phyloP scores from a whole-genome alignment of 2,797 vertebrate species.

The Anguilla pacifica region DNA sequence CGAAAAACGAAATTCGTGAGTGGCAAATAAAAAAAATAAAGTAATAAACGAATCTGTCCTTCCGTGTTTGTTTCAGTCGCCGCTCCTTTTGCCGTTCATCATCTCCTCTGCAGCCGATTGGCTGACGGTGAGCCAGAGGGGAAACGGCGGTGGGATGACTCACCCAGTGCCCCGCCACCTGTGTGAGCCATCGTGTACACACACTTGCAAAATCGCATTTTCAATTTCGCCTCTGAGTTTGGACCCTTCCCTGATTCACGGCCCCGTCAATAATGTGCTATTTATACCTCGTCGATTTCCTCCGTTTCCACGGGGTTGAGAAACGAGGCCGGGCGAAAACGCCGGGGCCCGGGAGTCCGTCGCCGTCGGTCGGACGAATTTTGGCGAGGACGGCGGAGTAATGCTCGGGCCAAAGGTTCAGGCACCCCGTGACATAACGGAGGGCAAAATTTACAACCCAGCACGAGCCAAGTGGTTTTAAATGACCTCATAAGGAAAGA shows the following conservation, averaged over 20 bases:
- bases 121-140: background rate
- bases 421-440: background rate
- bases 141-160: background rate
- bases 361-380: background rate
- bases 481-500: background rate
- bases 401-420: background rate
- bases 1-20: constrained; percentile 19
- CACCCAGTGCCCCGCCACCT: background rate
- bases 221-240: background rate
- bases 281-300: background rate
- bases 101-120: background rate
- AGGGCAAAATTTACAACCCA: background rate
- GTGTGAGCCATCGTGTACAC: background rate
- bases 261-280: background rate
- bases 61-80: background rate
- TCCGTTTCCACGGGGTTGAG: background rate
- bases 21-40: constrained; percentile 33
- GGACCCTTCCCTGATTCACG: background rate
- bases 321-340: background rate
- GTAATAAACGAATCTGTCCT: constrained; percentile 30
- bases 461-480: background rate
- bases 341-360: background rate
- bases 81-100: background rate
- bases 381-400: background rate
- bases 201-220: background rate